Percentiles rank a stretch among this genome's conserved stretches.
Conservation (phyloP, 2,113 vertebrate species). For the Rhinolophus sinicus region DNA sequence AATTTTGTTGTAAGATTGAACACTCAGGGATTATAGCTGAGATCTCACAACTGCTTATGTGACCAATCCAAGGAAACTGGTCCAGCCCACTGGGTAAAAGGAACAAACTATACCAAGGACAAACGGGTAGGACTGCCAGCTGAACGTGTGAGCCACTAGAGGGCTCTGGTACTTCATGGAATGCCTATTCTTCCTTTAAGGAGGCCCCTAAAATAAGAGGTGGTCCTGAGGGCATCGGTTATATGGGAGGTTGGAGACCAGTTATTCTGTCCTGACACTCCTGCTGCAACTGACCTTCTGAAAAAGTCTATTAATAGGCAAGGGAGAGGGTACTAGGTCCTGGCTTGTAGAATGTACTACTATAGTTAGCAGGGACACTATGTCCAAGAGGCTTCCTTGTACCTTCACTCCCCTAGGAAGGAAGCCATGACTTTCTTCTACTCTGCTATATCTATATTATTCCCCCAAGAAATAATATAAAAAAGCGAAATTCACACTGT, state of each 20-base stretch:
- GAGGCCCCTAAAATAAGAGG: not conserved
- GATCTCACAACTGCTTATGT: slow-evolving; percentile 19
- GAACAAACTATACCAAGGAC: not conserved
- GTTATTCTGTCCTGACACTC: slow-evolving; percentile 40
- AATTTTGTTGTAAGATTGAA: slow-evolving; percentile 14
- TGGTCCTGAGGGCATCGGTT: not conserved
- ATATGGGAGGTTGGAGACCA: not conserved
- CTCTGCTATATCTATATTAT: not conserved
- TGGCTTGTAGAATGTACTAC: slow-evolving; percentile 67
- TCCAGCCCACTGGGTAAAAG: slow-evolving; percentile 40
- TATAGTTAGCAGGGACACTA: slow-evolving; percentile 78
- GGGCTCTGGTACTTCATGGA: not conserved
- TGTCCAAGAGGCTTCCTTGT: slow-evolving; percentile 66
- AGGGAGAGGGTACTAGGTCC: slow-evolving; percentile 51
- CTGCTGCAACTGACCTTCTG: slow-evolving; percentile 67
- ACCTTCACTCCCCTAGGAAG: slow-evolving; percentile 37
- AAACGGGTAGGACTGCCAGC: not conserved
- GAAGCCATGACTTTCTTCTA: slow-evolving; percentile 33
- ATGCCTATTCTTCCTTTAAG: not conserved
- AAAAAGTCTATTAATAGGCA: slow-evolving; percentile 77
- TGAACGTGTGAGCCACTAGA: not conserved
- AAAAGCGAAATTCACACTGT: slow-evolving; percentile 64
- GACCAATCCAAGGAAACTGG: slow-evolving; percentile 36
- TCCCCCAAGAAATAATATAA: slow-evolving; percentile 40
- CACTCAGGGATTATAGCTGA: not conserved